Base-by-base conservation (phyloP, 1,140 invertebrate genomes). In the Papilio aristodemus region DNA sequence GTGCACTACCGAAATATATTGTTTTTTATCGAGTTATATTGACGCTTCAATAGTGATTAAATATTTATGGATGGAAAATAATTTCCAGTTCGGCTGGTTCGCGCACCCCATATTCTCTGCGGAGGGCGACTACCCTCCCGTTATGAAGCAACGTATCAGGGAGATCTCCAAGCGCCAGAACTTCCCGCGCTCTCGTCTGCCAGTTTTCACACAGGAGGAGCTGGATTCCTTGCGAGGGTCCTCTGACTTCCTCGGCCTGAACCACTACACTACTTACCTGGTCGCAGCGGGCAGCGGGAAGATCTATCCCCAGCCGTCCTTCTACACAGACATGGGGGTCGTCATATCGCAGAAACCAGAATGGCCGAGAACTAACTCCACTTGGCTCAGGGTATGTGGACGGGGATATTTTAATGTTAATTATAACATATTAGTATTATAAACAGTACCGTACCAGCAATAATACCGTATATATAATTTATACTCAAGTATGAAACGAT, bases 11-110 rank as follows among this genome's bases (percentile, higher is more conserved):
- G n/a, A n/a, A n/a, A n/a, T n/a, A n/a, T n/a, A n/a, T n/a, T n/a
- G n/a, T n/a, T n/a, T n/a, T n/a, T n/a, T n/a, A n/a, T n/a, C n/a
- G n/a, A n/a, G n/a, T n/a, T n/a, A n/a, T n/a, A n/a, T n/a, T n/a
- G n/a, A n/a, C n/a, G n/a, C n/a, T n/a, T n/a, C n/a, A n/a, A n/a
- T n/a, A n/a, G n/a, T n/a, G n/a, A n/a, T n/a, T n/a, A n/a, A n/a
- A n/a, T n/a, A n/a, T n/a, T n/a, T n/a, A n/a, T n/a, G n/a, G n/a
- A n/a, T n/a, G n/a, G n/a, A 2, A 32, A 32, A 32, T 54, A 69
- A 17, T 37, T 90, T 91, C 50, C 77, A 94, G 93, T 87, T 92
- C 41, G 95, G 95, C 11, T 95, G 94, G 94, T 93, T 92, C 64
- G 92, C 93, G 0, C 84, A 95, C 79, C 94, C 94, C 14, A 93